These are phyloP conservation scores for Nineta flava DNA, from an alignment of 2,888 invertebrate genomes.

Conservation along the genomic window DNA sequence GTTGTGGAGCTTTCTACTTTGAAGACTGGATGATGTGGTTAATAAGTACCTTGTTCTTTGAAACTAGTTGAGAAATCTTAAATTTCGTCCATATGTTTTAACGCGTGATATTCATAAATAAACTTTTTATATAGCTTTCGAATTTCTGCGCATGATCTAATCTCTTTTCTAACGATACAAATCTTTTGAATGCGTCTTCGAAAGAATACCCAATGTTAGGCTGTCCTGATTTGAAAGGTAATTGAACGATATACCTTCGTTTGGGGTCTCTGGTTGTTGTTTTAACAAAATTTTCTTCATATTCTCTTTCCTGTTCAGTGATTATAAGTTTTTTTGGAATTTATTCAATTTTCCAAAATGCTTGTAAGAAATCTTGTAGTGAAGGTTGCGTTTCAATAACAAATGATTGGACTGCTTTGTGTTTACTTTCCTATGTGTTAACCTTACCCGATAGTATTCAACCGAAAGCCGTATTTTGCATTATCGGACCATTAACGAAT, in stretches of 20 bases:
- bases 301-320: background rate
- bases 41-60: background rate
- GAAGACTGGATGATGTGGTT: background rate
- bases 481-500: background rate
- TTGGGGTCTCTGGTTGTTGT: background rate
- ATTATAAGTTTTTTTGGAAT: background rate
- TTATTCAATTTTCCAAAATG: background rate
- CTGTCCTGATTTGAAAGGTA: background rate
- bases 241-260: background rate
- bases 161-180: background rate
- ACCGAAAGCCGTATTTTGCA: background rate
- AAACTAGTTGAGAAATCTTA: background rate
- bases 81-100: background rate
- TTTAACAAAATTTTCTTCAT: background rate
- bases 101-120: background rate
- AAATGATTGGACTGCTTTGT: background rate
- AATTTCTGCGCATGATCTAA: background rate
- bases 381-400: background rate
- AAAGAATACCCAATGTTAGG: background rate
- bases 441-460: background rate
- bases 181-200: background rate
- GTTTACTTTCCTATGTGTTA: background rate
- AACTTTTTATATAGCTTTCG: background rate
- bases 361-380: background rate
- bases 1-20: background rate